These are phyloP conservation scores for Seriola quinqueradiata DNA, from an alignment of 2,113 vertebrate genomes.

Conservation along the genomic window DNA sequence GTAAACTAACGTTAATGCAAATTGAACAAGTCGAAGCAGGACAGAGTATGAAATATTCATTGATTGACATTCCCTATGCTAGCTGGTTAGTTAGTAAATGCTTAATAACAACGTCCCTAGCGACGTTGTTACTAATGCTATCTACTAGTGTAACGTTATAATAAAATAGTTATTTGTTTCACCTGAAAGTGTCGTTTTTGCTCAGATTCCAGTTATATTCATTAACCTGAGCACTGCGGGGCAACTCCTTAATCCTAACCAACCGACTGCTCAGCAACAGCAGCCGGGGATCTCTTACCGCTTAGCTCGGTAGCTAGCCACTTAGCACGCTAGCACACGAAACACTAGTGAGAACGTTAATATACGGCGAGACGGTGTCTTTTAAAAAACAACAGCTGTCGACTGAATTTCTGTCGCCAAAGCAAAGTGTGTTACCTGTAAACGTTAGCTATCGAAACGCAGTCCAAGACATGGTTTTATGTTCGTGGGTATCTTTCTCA, in stretches of 20 bases:
- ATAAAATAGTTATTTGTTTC: conserved; percentile 13
- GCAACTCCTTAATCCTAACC: conserved; percentile 85
- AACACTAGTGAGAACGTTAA: conserved; percentile 46
- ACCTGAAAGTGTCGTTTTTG: conserved; percentile 45
- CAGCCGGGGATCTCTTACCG: conserved; percentile 60
- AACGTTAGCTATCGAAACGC: conserved; percentile 47
- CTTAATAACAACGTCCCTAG: conserved; percentile 60
- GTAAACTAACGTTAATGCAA: neutral
- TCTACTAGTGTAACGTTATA: neutral
- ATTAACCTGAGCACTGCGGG: conserved; percentile 65
- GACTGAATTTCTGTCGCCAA: neutral
- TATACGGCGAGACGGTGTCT: conserved; percentile 24
- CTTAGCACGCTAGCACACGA: conserved; percentile 66
- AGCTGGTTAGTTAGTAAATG: conserved; percentile 54
- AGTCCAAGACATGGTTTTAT: conserved; percentile 72
- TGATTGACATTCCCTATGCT: conserved; percentile 35
- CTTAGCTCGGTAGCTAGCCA: conserved; percentile 68
- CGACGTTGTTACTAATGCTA: conserved; percentile 26
- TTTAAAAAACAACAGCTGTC: neutral
- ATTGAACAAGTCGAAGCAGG: conserved; percentile 46
- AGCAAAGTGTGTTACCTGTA: conserved; percentile 71
- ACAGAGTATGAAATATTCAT: conserved; percentile 66
- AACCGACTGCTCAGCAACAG: conserved; percentile 63
- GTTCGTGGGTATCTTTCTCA: conserved; percentile 53
- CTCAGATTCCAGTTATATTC: conserved; percentile 41